Conservation (phyloP, 2,797 vertebrate genomes). For the Microchirus variegatus region DNA sequence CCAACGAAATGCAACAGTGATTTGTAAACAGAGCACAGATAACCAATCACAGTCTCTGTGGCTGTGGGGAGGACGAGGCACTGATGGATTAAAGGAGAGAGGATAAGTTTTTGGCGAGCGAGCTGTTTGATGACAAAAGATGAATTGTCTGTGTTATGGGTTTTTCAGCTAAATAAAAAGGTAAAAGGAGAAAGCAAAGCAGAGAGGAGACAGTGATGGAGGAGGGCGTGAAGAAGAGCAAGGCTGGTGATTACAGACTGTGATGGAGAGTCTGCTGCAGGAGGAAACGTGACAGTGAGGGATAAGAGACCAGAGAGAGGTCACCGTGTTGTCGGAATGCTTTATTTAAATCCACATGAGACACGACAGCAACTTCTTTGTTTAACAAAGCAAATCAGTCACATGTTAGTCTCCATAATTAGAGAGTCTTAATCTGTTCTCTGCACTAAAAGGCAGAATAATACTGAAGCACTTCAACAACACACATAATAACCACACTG, state of each 20-base stretch:
- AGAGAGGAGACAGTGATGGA: neutral
- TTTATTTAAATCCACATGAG: too few relatives aligned
- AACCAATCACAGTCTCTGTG: conserved; percentile 23
- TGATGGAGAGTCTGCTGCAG: conserved; percentile 34
- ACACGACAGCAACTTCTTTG: neutral
- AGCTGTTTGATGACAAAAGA: conserved; percentile 10
- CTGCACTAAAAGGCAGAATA: conserved; percentile 9
- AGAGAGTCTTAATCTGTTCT: conserved; percentile 27
- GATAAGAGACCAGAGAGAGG: too few relatives aligned
- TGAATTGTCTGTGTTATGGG: conserved; percentile 36
- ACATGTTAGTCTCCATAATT: conserved; percentile 24
- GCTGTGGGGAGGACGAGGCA: conserved; percentile 35
- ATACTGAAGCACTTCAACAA: conserved; percentile 48
- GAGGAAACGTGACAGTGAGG: neutral
- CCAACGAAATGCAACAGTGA: too few relatives aligned
- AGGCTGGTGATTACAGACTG: conserved; percentile 32
- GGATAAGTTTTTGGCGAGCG: conserved; percentile 8
- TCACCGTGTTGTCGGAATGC: too few relatives aligned
- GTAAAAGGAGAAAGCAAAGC: neutral
- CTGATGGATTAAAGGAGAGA: conserved; percentile 30
- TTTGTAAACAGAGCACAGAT: neutral
- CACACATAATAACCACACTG: conserved; percentile 10
- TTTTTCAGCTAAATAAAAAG: conserved; percentile 1
- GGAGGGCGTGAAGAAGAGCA: conserved; percentile 9
- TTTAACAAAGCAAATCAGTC: neutral